Evolutionary conservation across 1,140 invertebrate genomes (phyloP).

Genomic region (Cephus cinctus): DNA sequence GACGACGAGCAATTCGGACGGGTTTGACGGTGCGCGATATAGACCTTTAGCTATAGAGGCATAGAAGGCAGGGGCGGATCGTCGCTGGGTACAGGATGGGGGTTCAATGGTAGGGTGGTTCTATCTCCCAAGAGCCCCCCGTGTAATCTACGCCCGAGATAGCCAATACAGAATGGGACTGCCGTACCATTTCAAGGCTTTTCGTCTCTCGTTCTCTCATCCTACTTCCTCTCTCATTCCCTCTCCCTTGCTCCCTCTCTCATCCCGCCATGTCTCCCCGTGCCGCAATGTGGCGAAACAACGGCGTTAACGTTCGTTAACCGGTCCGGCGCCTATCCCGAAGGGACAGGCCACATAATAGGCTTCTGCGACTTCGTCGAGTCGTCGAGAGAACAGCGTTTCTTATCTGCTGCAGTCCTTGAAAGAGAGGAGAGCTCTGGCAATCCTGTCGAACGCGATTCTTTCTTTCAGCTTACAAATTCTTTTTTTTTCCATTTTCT

Average conservation of each 20-base stretch:
- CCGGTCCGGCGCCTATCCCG: too few relatives aligned
- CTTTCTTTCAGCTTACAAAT: too few relatives aligned
- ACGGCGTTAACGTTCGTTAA: slow-evolving; percentile 34
- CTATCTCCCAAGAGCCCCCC: slow-evolving; percentile 29
- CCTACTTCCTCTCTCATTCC: background rate
- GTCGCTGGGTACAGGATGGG: slow-evolving; percentile 16
- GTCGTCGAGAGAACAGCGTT: too few relatives aligned
- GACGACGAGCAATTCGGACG: slow-evolving; percentile 57
- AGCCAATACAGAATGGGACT: slow-evolving; percentile 40
- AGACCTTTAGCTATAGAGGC: slow-evolving; percentile 46
- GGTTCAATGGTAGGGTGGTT: slow-evolving; percentile 21
- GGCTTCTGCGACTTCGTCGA: too few relatives aligned
- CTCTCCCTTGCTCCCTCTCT: slow-evolving; percentile 1
- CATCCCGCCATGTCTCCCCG: background rate
- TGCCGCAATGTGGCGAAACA: slow-evolving; percentile 24
- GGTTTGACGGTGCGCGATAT: slow-evolving; percentile 57
- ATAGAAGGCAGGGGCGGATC: slow-evolving; percentile 20
- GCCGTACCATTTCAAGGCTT: slow-evolving; percentile 29
- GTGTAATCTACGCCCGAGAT: slow-evolving; percentile 47
- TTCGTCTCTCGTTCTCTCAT: too few relatives aligned
- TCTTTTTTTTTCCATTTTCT: too few relatives aligned
- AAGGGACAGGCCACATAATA: too few relatives aligned
- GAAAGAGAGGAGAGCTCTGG: too few relatives aligned
- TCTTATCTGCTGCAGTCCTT: too few relatives aligned
- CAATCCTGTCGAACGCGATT: too few relatives aligned